Evolutionary conservation across 2,888 invertebrate species (phyloP).

Genomic region (Ormia ochracea): DNA sequence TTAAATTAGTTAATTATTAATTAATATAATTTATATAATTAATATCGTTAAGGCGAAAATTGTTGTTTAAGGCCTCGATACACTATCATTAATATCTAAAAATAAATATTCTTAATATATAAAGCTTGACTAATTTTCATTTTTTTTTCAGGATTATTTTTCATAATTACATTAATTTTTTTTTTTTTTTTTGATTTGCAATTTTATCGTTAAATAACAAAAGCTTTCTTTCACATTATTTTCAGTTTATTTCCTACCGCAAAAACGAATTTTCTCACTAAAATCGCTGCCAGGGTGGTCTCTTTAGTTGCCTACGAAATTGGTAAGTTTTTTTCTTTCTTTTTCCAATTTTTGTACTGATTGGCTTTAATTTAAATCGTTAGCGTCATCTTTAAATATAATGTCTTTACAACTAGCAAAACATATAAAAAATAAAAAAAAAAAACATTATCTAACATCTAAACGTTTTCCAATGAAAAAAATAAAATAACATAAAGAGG

Average conservation of each 20-base stretch:
- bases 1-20: no score
- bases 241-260: neutral
- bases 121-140: no score
- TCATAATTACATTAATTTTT: no score
- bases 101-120: no score
- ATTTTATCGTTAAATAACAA: neutral
- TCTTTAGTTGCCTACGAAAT: slow-evolving; percentile 3
- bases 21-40: no score
- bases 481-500: no score
- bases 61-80: no score
- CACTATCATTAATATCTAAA: no score
- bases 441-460: slow-evolving; percentile 60
- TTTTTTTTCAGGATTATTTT: no score
- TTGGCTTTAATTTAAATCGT: slow-evolving; percentile 46
- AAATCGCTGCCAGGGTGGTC: slow-evolving; percentile 31
- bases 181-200: no score
- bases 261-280: slow-evolving; percentile 15
- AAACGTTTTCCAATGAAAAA: slow-evolving; percentile 39
- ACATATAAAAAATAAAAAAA: no score
- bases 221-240: neutral
- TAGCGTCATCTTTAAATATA: slow-evolving; percentile 61
- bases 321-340: neutral
- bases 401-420: slow-evolving; percentile 57
- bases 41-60: no score
- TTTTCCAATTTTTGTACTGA: slow-evolving; percentile 12